Conservation (phyloP, 2,888 invertebrate genomes). For the Parochlus steinenii region DNA sequence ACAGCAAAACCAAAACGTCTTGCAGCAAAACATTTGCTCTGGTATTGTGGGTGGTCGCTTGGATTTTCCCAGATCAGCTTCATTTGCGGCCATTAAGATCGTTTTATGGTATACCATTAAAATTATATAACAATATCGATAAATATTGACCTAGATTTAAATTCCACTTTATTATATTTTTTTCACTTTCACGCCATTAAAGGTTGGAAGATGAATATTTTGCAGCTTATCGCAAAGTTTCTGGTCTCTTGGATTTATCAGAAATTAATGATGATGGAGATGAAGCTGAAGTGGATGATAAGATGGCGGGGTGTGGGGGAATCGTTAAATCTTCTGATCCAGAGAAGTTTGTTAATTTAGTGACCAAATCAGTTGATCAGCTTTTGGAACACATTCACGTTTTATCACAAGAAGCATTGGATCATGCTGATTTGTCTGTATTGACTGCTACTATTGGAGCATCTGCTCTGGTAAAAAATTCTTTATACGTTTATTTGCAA, state of each 20-base stretch:
- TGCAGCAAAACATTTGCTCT: constrained; percentile 61
- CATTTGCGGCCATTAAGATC: constrained; percentile 68
- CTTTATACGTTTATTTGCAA: constrained; percentile 59
- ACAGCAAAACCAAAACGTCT: constrained; percentile 52
- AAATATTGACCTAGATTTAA: too few relatives aligned
- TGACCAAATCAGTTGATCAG: constrained; percentile 55
- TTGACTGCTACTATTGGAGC: constrained; percentile 68
- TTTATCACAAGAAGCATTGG: constrained; percentile 65
- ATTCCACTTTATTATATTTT: too few relatives aligned
- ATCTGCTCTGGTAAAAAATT: constrained; percentile 60
- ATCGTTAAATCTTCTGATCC: constrained; percentile 63
- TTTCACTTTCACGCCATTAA: too few relatives aligned
- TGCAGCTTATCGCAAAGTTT: constrained; percentile 53
- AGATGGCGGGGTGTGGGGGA: constrained; percentile 34
- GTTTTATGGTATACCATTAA: too few relatives aligned
- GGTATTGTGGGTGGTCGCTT: constrained; percentile 67
- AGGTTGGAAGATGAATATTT: constrained; percentile 75
- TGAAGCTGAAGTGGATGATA: constrained; percentile 21
- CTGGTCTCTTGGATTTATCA: constrained; percentile 32
- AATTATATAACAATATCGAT: too few relatives aligned
- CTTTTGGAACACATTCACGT: constrained; percentile 63
- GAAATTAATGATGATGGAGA: constrained; percentile 10
- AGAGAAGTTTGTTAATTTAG: constrained; percentile 49
- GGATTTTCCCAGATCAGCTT: constrained; percentile 69
- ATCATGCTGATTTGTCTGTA: constrained; percentile 69